Conservation (phyloP, 2,888 invertebrate genomes). For the Tinea pellionella region DNA sequence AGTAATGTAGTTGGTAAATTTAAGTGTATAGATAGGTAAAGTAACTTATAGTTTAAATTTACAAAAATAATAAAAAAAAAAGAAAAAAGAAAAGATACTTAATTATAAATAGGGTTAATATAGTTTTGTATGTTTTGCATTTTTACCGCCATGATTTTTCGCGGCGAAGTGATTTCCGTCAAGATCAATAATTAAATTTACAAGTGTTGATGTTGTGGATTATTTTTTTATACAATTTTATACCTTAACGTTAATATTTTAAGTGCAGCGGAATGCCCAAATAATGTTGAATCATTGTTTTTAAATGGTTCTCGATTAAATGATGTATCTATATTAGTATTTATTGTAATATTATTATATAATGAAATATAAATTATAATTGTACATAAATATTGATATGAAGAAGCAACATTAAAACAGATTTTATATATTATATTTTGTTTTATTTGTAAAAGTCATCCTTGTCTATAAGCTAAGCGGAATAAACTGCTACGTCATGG, state of each 20-base stretch:
- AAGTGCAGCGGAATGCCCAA: neutral
- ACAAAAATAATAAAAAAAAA: neutral
- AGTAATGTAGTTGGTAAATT: neutral
- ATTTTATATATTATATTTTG: neutral
- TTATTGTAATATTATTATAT: neutral
- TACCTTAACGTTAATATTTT: neutral
- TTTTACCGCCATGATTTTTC: neutral
- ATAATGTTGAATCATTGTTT: neutral
- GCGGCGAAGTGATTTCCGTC: neutral
- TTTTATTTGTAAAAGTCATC: too few species aligned
- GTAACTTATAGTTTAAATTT: neutral
- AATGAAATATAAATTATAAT: neutral
- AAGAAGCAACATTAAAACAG: neutral
- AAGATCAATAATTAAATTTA: neutral
- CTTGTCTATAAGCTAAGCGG: too few species aligned
- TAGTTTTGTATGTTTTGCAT: constrained; percentile 1
- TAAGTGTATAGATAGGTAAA: neutral
- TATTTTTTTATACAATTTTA: neutral
- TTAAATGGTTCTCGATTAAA: neutral
- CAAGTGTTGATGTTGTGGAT: neutral
- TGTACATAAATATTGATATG: neutral
- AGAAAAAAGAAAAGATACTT: neutral
- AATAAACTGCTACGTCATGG: too few species aligned
- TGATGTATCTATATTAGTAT: neutral
- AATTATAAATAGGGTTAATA: neutral